Evolutionary conservation across 2,113 vertebrate species (phyloP).

Genomic region (Ammospiza nelsoni): DNA sequence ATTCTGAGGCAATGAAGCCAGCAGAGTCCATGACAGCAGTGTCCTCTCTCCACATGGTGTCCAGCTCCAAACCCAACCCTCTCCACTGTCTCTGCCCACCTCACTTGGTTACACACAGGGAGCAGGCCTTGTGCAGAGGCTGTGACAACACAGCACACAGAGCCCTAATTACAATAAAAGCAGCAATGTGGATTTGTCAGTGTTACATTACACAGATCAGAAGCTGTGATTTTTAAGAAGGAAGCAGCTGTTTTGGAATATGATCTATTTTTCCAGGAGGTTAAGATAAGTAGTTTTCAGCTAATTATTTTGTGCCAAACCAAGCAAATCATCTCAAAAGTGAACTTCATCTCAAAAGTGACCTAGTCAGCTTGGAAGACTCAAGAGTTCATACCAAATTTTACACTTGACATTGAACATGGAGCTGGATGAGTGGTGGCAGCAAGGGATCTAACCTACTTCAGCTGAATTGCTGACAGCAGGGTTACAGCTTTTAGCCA

Average conservation of each 20-base stretch:
- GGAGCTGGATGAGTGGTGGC: neutral
- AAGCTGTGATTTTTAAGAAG: neutral
- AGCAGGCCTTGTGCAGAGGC: neutral
- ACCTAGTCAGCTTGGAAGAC: neutral
- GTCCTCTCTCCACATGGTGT: rapidly evolving
- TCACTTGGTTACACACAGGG: rapidly evolving
- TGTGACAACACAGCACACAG: neutral
- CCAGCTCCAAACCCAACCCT: neutral
- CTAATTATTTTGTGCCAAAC: slow-evolving; percentile 29
- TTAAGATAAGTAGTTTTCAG: slow-evolving; percentile 32
- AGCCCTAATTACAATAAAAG: slow-evolving; percentile 41
- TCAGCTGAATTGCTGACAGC: neutral
- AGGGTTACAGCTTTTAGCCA: neutral
- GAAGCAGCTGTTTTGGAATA: slow-evolving; percentile 39
- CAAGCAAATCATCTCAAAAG: neutral
- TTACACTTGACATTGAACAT: neutral
- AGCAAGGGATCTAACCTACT: neutral
- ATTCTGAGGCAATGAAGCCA: neutral
- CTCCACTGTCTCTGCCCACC: neutral
- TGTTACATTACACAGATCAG: slow-evolving; percentile 30
- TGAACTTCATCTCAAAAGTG: neutral
- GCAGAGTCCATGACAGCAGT: rapidly evolving
- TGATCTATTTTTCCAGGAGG: slow-evolving; percentile 31
- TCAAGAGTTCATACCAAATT: neutral
- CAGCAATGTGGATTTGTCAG: neutral